A percentile compares a stretch with the other conserved stretches of the same genome.
Conservation (phyloP, 2,797 vertebrate species). For the Pitangus sulphuratus region DNA sequence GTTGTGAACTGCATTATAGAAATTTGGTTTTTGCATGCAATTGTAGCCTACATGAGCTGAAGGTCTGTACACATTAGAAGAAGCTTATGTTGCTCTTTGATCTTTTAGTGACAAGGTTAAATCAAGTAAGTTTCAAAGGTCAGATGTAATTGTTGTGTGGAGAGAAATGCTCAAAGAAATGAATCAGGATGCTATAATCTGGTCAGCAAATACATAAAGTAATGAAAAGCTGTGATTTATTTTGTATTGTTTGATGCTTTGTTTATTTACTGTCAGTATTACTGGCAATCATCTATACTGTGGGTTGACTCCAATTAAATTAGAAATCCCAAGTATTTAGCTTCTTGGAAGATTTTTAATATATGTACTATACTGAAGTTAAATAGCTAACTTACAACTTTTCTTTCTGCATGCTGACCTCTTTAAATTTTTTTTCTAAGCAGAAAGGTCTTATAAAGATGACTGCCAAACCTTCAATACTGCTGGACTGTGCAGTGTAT, state of each 20-base stretch:
- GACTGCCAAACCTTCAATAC: not conserved
- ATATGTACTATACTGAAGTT: not conserved
- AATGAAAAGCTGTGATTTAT: constrained; percentile 14
- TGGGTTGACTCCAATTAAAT: not conserved
- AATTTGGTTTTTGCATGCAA: not conserved
- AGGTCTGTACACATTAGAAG: not conserved
- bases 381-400: not conserved
- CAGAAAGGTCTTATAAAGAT: not conserved
- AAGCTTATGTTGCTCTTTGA: fast-evolving
- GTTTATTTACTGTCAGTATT: constrained; percentile 9
- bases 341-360: not conserved
- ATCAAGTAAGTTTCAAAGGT: not conserved
- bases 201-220: not conserved
- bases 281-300: not conserved
- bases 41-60: not conserved
- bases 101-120: not conserved
- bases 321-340: not conserved
- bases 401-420: not conserved
- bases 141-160: not conserved
- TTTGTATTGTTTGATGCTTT: not conserved
- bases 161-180: not conserved
- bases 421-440: not conserved
- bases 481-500: not conserved
- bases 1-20: not conserved
- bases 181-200: not conserved